A percentile compares a stretch with the other conserved stretches of the same genome.
These are phyloP conservation scores for Stictonetta naevosa DNA, from an alignment of 2,113 vertebrate genomes.

Conservation along the genomic window DNA sequence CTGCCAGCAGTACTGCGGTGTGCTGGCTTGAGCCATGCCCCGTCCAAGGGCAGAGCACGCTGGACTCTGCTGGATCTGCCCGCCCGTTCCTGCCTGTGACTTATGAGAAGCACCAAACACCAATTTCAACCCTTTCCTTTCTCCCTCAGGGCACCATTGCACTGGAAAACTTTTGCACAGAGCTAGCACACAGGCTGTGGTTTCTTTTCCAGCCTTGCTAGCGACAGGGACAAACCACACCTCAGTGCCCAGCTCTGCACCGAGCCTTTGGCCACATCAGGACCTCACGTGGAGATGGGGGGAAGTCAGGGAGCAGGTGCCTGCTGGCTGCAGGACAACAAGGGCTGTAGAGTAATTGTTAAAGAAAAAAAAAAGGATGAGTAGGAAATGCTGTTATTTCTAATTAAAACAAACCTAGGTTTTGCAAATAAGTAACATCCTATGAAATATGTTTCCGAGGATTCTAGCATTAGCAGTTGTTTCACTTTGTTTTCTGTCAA, in stretches of 20 bases:
- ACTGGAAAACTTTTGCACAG: slow-evolving; percentile 9
- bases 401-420: neutral
- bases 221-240: neutral
- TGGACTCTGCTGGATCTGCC: neutral
- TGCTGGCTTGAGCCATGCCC: neutral
- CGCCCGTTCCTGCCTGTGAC: neutral
- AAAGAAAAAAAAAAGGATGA: neutral
- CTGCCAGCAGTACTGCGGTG: neutral
- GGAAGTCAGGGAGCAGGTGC: neutral
- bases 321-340: neutral
- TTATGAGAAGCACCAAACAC: neutral
- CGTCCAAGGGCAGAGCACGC: neutral
- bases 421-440: neutral
- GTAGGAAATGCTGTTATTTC: neutral
- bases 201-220: rapidly evolving
- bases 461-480: neutral
- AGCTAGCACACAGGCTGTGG: neutral
- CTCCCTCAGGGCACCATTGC: neutral
- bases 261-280: neutral
- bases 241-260: neutral
- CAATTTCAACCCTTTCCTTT: neutral
- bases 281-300: neutral
- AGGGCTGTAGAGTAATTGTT: neutral
- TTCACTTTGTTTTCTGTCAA: neutral
- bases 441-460: neutral